These are phyloP conservation scores for Panulirus ornatus DNA, from an alignment of 1,140 invertebrate species.

Conservation along the genomic window DNA sequence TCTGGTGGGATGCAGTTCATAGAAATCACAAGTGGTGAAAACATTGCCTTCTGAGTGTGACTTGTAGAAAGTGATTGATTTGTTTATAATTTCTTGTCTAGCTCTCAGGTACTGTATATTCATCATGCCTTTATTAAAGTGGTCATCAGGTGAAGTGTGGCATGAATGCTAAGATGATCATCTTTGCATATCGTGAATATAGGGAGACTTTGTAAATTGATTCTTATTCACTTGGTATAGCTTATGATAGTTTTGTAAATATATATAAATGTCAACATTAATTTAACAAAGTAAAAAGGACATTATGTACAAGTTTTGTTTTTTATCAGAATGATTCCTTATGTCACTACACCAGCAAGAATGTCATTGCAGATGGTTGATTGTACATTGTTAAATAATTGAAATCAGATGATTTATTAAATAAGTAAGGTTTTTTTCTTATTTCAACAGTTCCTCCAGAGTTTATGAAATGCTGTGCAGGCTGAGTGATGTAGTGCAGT, in stretches of 20 bases:
- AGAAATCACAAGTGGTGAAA: constrained; percentile 57
- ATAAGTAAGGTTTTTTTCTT: constrained; percentile 21
- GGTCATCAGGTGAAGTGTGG: constrained; percentile 34
- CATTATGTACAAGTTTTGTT: constrained; percentile 34
- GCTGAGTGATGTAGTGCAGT: no score
- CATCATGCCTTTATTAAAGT: constrained; percentile 63
- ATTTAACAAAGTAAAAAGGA: constrained; percentile 60
- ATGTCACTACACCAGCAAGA: constrained; percentile 16
- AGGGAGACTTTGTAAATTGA: constrained; percentile 61
- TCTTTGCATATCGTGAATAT: constrained; percentile 69
- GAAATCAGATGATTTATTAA: constrained; percentile 20
- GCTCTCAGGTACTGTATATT: constrained; percentile 70
- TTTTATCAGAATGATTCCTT: constrained; percentile 4
- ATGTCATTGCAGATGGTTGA: background rate
- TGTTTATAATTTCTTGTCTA: constrained; percentile 69
- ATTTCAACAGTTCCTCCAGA: background rate
- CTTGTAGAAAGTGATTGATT: constrained; percentile 58
- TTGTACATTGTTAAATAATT: constrained; percentile 32
- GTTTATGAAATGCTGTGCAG: background rate
- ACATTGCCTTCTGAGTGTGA: constrained; percentile 57
- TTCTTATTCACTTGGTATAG: constrained; percentile 68
- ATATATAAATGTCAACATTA: constrained; percentile 68
- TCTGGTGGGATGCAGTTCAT: background rate
- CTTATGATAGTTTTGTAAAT: constrained; percentile 72
- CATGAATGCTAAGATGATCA: constrained; percentile 57